Evolutionary conservation across 2,797 vertebrate genomes (phyloP), one percentile per base, ranked within the genome.

Genomic region (Sebastes iracundus): DNA sequence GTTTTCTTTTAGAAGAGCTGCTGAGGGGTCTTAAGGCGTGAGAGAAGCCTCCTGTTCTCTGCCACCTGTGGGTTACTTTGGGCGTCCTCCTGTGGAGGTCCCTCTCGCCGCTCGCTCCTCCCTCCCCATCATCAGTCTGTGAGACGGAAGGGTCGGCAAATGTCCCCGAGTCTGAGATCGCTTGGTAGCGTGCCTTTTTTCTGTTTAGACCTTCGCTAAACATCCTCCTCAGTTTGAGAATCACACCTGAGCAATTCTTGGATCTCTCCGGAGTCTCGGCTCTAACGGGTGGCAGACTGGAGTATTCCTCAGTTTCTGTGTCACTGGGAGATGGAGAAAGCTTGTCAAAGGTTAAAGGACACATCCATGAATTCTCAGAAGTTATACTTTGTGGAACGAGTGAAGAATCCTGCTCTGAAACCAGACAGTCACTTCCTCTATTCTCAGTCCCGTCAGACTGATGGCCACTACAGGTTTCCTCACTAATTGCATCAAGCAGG

Each of bases 181-280:
- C 67, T 76, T 95, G 87, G 75, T 93, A 92, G 30, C 20, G 59
- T 2, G 89, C 61, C 42, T 87, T 91, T 79, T 89, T 90, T 22
- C 92, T 80, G 22, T 76, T 73, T 1, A 83, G 53, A 18, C 86
- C 87, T 14, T 83, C 52, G 4, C 80, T 62, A 22, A 92, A 92
- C 68, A 91, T 95, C 73, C 91, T 93, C 71, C 92, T 94, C 49
- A 96, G 89, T 85, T 95, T 96, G 49, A 96, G 93, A 23, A 96
- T 91, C 90, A 96, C 81, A 1, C 93, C 91, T 7, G 95, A 93
- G 22, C 80, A 81, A 2, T 74, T 90, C 56, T 84, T 91, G n/a
- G 93, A 64, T 30, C 67, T 68, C 1, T 27, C 68, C 18, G 75
- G 87, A 64, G 77, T 55, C n/a, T 56, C 56, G 22, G 25, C 60